A percentile compares a stretch with the other conserved stretches of the same genome.
These are phyloP conservation scores for Podabrus alpinus DNA, from an alignment of 2,888 invertebrate genomes.

Conservation along the genomic window DNA sequence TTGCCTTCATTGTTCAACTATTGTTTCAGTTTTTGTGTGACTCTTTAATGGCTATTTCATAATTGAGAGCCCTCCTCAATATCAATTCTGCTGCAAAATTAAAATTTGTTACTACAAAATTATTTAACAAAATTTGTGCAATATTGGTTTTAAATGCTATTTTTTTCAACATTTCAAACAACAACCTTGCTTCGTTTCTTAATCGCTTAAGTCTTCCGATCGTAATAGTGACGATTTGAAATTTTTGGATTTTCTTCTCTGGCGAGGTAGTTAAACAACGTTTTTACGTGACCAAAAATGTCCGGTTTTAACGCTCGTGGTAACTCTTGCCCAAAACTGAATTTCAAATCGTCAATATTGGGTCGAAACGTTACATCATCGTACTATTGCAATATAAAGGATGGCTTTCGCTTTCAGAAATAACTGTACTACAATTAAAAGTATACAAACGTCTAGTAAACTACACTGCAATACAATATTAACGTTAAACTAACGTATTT, in stretches of 20 bases:
- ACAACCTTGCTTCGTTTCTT: background rate
- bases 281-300: background rate
- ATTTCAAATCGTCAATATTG: background rate
- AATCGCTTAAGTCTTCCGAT: background rate
- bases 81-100: conserved; percentile 40
- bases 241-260: too few relatives aligned
- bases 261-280: too few relatives aligned
- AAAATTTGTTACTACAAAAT: conserved; percentile 42
- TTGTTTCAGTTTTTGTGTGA: conserved; percentile 77
- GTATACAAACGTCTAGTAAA: conserved; percentile 40
- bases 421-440: conserved; percentile 30
- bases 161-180: background rate
- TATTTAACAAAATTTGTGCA: conserved; percentile 20
- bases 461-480: conserved; percentile 49
- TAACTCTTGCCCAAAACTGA: background rate
- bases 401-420: conserved; percentile 3
- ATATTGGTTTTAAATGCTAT: background rate
- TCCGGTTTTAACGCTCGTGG: background rate
- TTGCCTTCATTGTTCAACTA: conserved; percentile 76
- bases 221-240: background rate
- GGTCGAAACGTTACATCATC: background rate
- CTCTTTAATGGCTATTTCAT: conserved; percentile 71
- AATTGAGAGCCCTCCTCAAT: conserved; percentile 66
- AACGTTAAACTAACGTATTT: conserved; percentile 47
- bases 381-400: background rate